Evolutionary conservation across 23 tunicate genomes (phyloP).

Genomic region (Aplidium turbinatum): DNA sequence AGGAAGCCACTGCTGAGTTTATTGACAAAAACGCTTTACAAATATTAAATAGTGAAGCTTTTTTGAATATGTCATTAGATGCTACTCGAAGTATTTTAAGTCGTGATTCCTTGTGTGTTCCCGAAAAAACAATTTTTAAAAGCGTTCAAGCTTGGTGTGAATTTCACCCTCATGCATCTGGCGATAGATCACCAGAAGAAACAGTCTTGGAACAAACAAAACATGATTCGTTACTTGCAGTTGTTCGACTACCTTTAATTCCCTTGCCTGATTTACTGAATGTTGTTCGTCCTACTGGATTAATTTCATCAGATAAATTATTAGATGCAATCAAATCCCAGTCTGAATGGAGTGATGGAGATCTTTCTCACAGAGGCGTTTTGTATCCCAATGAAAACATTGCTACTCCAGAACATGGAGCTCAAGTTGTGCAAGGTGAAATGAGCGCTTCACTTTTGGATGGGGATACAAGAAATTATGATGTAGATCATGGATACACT

Average conservation of each 20-base stretch:
- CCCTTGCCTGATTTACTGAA: conserved; percentile 74
- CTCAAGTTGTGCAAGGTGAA: conserved; percentile 93
- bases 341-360: conserved; percentile 62
- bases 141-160: conserved; percentile 86
- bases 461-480: conserved; percentile 79
- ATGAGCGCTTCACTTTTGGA: conserved; percentile 82
- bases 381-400: conserved; percentile 83
- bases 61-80: conserved; percentile 55
- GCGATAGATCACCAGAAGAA: conserved; percentile 9
- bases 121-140: conserved; percentile 88
- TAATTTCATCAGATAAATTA: conserved; percentile 68
- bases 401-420: conserved; percentile 87
- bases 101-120: conserved; percentile 96
- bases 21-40: conserved; percentile 84
- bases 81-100: conserved; percentile 59
- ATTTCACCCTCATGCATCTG: conserved; percentile 17
- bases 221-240: conserved; percentile 58
- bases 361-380: conserved; percentile 67
- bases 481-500: conserved; percentile 70
- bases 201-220: conserved; percentile 16
- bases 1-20: conserved; percentile 74
- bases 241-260: conserved; percentile 84
- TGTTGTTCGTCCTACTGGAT: conserved; percentile 80
- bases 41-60: conserved; percentile 55
- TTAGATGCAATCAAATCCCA: conserved; percentile 88